Evolutionary conservation across 2,797 vertebrate genomes (phyloP).

Genomic region (Rachycentron canadum): DNA sequence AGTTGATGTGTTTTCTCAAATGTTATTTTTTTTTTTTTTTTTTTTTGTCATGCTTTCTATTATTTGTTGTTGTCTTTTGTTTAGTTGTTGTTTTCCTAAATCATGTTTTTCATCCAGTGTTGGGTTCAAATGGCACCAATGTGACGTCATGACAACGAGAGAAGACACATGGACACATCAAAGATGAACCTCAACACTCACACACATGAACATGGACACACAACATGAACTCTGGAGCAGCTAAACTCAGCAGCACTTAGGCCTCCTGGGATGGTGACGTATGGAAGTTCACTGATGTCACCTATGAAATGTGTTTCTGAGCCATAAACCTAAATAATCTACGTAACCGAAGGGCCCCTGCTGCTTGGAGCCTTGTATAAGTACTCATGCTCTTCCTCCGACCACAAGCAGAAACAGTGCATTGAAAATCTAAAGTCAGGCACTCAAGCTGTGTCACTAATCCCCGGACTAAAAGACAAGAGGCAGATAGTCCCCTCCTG

Average conservation of each 20-base stretch:
- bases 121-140: no score
- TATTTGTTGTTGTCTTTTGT: no score
- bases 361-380: background rate
- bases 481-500: conserved; percentile 45
- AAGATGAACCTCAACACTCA: background rate
- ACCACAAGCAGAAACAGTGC: background rate
- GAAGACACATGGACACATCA: background rate
- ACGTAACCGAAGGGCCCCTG: background rate
- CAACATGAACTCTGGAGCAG: background rate
- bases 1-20: no score
- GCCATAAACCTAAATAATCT: background rate
- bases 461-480: conserved; percentile 45
- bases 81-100: no score
- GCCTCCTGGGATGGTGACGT: background rate
- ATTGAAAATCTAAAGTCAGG: conserved; percentile 21
- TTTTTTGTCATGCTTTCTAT: background rate
- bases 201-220: no score
- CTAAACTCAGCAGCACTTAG: background rate
- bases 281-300: background rate
- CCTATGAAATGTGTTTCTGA: background rate
- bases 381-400: background rate
- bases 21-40: no score
- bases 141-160: no score
- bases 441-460: conserved; percentile 52
- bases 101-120: no score